A percentile compares a stretch with the other conserved stretches of the same genome.
Evolutionary conservation across 1,140 invertebrate genomes (phyloP).

Genomic region (Trichonephila clavipes): DNA sequence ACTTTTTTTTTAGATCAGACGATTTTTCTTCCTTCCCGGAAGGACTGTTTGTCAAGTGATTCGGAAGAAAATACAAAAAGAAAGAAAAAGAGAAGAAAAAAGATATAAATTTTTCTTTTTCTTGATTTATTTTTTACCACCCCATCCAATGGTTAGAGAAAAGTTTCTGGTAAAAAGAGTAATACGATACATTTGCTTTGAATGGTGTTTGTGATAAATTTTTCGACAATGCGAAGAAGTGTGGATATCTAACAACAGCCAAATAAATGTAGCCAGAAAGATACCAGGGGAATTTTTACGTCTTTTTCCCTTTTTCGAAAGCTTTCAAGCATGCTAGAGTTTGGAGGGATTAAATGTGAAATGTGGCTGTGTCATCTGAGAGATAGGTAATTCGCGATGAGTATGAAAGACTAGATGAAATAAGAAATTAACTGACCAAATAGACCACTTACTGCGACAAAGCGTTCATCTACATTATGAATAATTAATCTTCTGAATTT

Average conservation of each 20-base stretch:
- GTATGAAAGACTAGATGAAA: too few relatives aligned
- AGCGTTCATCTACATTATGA: too few relatives aligned
- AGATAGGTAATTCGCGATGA: too few relatives aligned
- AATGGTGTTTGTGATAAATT: background rate
- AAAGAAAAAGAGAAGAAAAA: background rate
- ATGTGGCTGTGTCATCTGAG: too few relatives aligned
- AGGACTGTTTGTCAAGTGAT: background rate
- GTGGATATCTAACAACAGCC: background rate
- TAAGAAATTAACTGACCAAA: too few relatives aligned
- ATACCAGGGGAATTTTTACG: too few relatives aligned
- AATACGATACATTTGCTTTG: slow-evolving; percentile 10
- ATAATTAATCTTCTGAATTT: too few relatives aligned
- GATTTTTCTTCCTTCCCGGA: background rate
- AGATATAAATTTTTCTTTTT: background rate
- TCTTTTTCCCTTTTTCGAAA: too few relatives aligned
- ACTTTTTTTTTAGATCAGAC: background rate
- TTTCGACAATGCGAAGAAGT: background rate
- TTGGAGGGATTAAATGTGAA: too few relatives aligned
- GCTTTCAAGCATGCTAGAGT: too few relatives aligned
- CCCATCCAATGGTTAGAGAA: background rate
- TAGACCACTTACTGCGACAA: too few relatives aligned
- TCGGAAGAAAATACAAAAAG: background rate
- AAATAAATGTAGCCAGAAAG: too few relatives aligned
- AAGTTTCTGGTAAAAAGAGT: background rate
- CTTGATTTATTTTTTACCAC: background rate